phyloP scores from a whole-genome alignment of 2,888 invertebrate species.

The Parochlus steinenii region DNA sequence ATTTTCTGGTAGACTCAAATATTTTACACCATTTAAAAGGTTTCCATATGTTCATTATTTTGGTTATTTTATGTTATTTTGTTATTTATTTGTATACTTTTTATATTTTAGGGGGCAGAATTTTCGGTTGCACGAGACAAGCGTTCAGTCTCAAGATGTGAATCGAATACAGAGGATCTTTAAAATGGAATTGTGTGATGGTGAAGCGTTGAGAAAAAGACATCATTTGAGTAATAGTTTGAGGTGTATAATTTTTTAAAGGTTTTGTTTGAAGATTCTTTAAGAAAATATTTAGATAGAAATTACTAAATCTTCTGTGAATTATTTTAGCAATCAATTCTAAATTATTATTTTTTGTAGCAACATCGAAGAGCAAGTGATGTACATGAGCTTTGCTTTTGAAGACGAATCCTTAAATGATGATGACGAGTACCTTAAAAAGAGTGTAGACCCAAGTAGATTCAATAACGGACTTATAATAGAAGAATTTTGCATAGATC shows the following conservation, averaged over 20 bases:
- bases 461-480: constrained; percentile 9
- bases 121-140: constrained; percentile 19
- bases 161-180: constrained; percentile 20
- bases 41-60: constrained; percentile 6
- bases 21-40: too few species aligned
- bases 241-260: too few species aligned
- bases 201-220: too few species aligned
- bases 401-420: constrained; percentile 5
- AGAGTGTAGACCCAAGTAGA: constrained; percentile 9
- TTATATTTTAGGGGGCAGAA: constrained; percentile 18
- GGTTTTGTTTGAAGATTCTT: too few species aligned
- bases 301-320: too few species aligned
- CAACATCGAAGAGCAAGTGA: constrained; percentile 9
- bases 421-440: constrained; percentile 1
- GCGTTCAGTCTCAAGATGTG: constrained; percentile 19
- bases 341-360: not conserved
- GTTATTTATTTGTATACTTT: constrained; percentile 4
- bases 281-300: too few species aligned
- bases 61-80: constrained; percentile 7
- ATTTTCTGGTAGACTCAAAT: too few species aligned
- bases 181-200: too few species aligned
- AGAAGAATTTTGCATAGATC: constrained; percentile 6
- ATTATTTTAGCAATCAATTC: too few species aligned
- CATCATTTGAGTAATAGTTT: too few species aligned
- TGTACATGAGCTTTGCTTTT: constrained; percentile 1